Evolutionary conservation across 2,888 invertebrate species (phyloP).

Genomic region (Drosophila maculinotata): DNA sequence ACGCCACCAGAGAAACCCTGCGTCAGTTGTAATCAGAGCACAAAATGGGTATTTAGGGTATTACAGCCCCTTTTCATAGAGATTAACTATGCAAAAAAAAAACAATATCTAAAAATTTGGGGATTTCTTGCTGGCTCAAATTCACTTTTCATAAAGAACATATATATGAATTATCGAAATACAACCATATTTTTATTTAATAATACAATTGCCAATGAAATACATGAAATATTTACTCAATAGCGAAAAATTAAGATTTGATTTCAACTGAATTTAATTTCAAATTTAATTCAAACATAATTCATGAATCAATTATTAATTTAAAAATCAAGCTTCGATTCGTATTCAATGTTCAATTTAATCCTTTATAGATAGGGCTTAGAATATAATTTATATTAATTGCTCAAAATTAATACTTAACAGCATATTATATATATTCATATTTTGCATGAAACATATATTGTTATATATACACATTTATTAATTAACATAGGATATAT

Average conservation of each 20-base stretch:
- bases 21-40: slow-evolving; percentile 1
- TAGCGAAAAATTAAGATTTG: too few relatives aligned
- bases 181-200: too few relatives aligned
- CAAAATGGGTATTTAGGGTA: slow-evolving; percentile 9
- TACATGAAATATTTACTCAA: neutral
- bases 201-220: neutral
- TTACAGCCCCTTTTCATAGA: slow-evolving; percentile 12
- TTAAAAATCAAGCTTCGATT: too few relatives aligned
- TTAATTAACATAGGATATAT: neutral
- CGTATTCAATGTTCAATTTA: too few relatives aligned
- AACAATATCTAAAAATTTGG: neutral
- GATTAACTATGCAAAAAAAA: slow-evolving; percentile 3
- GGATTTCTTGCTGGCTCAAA: neutral
- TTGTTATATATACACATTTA: neutral
- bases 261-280: too few relatives aligned
- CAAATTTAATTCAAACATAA: too few relatives aligned
- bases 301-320: too few relatives aligned
- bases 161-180: neutral
- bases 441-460: neutral
- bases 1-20: too few relatives aligned
- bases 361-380: too few relatives aligned
- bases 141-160: neutral
- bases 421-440: too few relatives aligned
- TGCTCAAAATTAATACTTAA: too few relatives aligned
- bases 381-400: too few relatives aligned